Base-by-base conservation (phyloP, 1,140 invertebrate species). In the Drosophila elegans region DNA sequence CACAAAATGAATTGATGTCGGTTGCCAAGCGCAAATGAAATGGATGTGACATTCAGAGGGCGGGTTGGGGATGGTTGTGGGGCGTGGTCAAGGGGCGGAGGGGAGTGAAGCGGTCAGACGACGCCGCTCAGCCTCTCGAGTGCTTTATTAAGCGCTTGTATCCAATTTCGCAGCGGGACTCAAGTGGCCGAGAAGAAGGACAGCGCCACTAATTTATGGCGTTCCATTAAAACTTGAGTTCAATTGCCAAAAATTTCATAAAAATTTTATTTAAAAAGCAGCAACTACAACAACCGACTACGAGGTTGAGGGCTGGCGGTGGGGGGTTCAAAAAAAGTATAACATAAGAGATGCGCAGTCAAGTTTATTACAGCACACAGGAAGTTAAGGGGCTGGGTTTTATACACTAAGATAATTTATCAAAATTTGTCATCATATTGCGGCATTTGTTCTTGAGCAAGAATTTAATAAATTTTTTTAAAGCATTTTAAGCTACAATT, bases 231-330 rank as follows among this genome's bases (percentile, higher is more conserved):
- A 88, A 88, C 83, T 88, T 80, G 84, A 88, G 84, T 89, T 89
- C 83, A 88, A 88, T 89, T 89, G 84, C 84, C 84, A 89, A 89
- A 89, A 89, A 89, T 89, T 89, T 89, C 84, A 89, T 89, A 89
- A 89, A 89, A 88, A 69, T 89, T 84, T 80, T 80, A 83, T 88
- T 89, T 80, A 89, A 83, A 88, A 89, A 78, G 46, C 57, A 88
- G 66, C 74, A 64, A 63, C 66, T 46, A 63, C 60, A 56, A 59
- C 49, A 44, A 45, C 44, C 11, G 45, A 13, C n/a, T 3, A 51
- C 52, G 29, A 32, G 29, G 4, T 7, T 32, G 7, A 21, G 16
- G 16, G 16, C 1, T 21, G 16, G 16, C 1, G 16, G 16, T 21
- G 39, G 51, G 46, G 36, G 44, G n/a, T n/a, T n/a, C n/a, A n/a